Percentiles rank a stretch among this genome's conserved stretches.
Conservation (phyloP, 2,888 invertebrate species). For the Leptopterna dolabrata region DNA sequence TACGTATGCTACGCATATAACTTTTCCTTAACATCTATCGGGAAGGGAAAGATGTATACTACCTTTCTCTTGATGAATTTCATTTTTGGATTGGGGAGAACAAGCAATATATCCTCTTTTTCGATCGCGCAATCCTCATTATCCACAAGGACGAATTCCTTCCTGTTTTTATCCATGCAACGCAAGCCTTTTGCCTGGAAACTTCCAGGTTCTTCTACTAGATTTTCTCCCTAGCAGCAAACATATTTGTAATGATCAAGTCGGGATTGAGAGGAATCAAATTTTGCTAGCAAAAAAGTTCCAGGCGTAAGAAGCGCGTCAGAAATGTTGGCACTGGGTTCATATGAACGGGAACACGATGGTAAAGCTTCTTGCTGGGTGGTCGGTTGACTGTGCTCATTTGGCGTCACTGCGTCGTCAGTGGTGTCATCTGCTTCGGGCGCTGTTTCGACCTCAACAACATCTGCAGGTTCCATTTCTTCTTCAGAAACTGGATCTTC, state of each 20-base stretch:
- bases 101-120: too few relatives aligned
- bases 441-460: background rate
- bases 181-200: too few relatives aligned
- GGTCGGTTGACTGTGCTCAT: background rate
- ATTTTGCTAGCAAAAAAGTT: background rate
- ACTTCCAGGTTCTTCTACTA: background rate
- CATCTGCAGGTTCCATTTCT: background rate
- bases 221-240: background rate
- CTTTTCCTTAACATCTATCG: too few relatives aligned
- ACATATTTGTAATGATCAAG: too few relatives aligned
- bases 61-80: background rate
- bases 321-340: background rate
- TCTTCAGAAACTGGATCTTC: background rate
- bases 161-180: too few relatives aligned
- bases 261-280: background rate
- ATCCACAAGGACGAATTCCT: too few relatives aligned
- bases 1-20: too few relatives aligned
- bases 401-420: background rate
- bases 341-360: background rate
- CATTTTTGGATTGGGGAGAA: background rate
- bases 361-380: background rate
- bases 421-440: background rate
- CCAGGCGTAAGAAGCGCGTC: background rate
- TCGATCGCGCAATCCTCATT: too few relatives aligned
- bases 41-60: too few relatives aligned